Evolutionary conservation across 2,888 invertebrate genomes (phyloP), one percentile per base, ranked within the genome.

Genomic region (Conistra vaccinii): DNA sequence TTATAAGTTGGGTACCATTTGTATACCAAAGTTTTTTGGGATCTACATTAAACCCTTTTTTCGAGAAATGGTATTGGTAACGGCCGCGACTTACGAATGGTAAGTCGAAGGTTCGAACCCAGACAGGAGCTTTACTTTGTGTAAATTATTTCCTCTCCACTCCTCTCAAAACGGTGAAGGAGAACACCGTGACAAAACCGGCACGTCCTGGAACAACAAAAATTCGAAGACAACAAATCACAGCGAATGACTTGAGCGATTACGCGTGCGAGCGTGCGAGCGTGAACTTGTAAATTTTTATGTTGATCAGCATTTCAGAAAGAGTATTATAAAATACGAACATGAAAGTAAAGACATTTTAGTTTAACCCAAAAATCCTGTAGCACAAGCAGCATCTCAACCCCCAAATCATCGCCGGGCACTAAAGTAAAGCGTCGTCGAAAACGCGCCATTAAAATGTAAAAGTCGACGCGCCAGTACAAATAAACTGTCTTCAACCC

Each of bases 381-480:
- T 45, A n/a, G 67, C 68, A 45, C 58, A 62, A 57, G 32, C 48
- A 55, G 51, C 60, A 67, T 77, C 73, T 81, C 65, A 80, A 82
- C 81, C 72, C 68, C 66, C 75, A 84, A 86, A 87, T 88, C 89
- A 87, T 88, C 65, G 45, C 69, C 75, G 63, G 78, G 73, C 82
- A 84, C 84, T 87, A 84, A 82, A 86, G 77, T 78, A 80, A 85
- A 86, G 84, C 85, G 81, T 69, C 86, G 82, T 76, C 84, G 83
- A 88, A 90, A 91, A 90, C 81, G 87, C 78, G 78, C 85, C 92
- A 93, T 94, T 93, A 94, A 93, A 93, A 94, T 93, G 93, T 93
- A 93, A 92, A 91, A 91, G 91, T 89, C 87, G 90, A 85, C 88
- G 88, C 89, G 87, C 82, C 87, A 81, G 88, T 91, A 91, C 91